Evolutionary conservation across 37 sponge, comb jelly and placozoan genomes (phyloP).

Genomic region (Ianthella basta): DNA sequence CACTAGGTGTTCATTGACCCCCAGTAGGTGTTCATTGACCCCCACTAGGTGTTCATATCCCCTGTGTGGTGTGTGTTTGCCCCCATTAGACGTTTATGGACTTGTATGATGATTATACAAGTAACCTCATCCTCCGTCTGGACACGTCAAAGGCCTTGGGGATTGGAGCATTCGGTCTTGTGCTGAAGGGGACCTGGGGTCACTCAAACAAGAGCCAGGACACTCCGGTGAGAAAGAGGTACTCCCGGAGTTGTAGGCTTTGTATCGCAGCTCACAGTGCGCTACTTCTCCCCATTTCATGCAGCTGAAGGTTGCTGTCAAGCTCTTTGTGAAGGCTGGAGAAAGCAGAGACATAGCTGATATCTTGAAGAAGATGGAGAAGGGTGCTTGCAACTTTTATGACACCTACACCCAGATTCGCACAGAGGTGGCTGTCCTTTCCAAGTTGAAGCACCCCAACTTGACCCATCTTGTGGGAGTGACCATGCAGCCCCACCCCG

Average conservation of each 20-base stretch:
- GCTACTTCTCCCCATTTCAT: too few relatives aligned
- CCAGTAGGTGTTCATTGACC: conserved; percentile 45
- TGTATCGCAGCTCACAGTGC: too few relatives aligned
- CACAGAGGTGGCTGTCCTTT: conserved; percentile 72
- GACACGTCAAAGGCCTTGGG: conserved; percentile 48
- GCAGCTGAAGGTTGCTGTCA: conserved; percentile 58
- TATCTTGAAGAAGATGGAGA: neutral
- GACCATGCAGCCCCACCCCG: conserved; percentile 9
- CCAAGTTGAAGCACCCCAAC: conserved; percentile 53
- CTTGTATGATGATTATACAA: neutral
- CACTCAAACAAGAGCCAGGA: conserved; percentile 22
- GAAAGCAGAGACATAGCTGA: neutral
- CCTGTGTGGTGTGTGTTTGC: neutral
- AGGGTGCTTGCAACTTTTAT: neutral
- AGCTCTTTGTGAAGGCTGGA: conserved; percentile 55
- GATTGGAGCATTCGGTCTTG: conserved; percentile 77
- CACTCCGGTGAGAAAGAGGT: neutral
- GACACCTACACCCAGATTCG: conserved; percentile 62
- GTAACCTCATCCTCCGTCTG: conserved; percentile 34
- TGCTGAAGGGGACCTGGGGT: conserved; percentile 52
- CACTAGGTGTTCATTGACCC: too few relatives aligned
- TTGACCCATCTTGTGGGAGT: conserved; percentile 55
- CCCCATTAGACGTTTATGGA: conserved; percentile 18
- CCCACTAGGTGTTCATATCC: neutral
- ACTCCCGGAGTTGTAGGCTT: too few relatives aligned